Conservation (phyloP, 2,113 vertebrate species). For the Egretta garzetta region DNA sequence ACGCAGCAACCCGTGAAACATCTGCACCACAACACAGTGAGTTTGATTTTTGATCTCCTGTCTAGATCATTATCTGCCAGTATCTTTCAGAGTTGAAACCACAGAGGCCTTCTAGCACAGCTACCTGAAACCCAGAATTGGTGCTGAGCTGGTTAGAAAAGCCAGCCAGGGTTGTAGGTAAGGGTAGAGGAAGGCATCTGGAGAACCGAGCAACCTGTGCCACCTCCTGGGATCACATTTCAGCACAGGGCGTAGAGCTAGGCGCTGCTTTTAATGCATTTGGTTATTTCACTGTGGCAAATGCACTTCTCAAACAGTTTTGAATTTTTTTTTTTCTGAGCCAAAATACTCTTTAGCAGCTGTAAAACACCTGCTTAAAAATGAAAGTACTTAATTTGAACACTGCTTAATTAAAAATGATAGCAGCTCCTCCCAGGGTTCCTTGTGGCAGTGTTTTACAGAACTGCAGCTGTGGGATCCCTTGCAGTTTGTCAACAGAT, state of each 20-base stretch:
- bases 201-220: neutral
- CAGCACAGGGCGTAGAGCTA: neutral
- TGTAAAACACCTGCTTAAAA: neutral
- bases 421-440: neutral
- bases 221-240: fast-evolving
- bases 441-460: neutral
- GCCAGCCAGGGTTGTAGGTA: neutral
- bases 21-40: neutral
- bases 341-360: neutral
- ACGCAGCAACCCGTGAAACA: neutral
- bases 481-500: neutral
- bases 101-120: neutral
- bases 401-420: neutral
- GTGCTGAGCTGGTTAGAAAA: fast-evolving
- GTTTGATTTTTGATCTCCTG: neutral
- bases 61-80: neutral
- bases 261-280: neutral
- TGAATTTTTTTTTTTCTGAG: neutral
- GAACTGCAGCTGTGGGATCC: neutral
- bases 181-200: neutral
- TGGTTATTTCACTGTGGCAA: neutral
- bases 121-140: neutral
- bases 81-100: neutral
- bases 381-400: neutral
- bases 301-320: neutral